phyloP scores from a whole-genome alignment of 2,797 vertebrate genomes.

The Oreortyx pictus region DNA sequence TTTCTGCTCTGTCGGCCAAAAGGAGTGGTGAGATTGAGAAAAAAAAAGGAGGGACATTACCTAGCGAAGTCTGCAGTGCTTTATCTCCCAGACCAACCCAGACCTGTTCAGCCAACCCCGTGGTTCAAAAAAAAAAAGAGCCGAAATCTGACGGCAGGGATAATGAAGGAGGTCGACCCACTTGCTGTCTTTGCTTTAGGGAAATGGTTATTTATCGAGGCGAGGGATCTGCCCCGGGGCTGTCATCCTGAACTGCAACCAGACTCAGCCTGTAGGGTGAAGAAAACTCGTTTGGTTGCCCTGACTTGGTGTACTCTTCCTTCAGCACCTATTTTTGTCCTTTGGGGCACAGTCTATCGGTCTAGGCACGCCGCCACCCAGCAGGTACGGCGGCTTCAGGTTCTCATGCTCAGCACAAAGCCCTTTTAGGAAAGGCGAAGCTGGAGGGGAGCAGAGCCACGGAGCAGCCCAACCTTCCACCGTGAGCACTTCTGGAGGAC shows the following conservation, averaged over 20 bases:
- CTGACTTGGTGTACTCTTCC: neutral
- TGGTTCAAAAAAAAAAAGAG: neutral
- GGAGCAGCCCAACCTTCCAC: neutral
- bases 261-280: neutral
- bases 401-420: neutral
- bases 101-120: fast-evolving
- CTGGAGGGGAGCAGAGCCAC: neutral
- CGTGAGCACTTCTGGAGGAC: neutral
- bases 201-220: neutral
- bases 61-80: neutral
- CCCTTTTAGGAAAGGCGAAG: neutral
- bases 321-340: neutral
- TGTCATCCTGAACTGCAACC: neutral
- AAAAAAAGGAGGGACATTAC: neutral
- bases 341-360: neutral
- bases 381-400: neutral
- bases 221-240: neutral
- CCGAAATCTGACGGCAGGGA: neutral
- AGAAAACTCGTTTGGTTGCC: neutral
- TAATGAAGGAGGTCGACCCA: neutral
- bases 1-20: fast-evolving
- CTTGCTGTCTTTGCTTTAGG: neutral
- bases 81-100: neutral
- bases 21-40: neutral
- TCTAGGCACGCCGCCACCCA: neutral